Evolutionary conservation across 1,140 invertebrate genomes (phyloP), one percentile per base, ranked within the genome.

Genomic region (Chionoecetes opilio): DNA sequence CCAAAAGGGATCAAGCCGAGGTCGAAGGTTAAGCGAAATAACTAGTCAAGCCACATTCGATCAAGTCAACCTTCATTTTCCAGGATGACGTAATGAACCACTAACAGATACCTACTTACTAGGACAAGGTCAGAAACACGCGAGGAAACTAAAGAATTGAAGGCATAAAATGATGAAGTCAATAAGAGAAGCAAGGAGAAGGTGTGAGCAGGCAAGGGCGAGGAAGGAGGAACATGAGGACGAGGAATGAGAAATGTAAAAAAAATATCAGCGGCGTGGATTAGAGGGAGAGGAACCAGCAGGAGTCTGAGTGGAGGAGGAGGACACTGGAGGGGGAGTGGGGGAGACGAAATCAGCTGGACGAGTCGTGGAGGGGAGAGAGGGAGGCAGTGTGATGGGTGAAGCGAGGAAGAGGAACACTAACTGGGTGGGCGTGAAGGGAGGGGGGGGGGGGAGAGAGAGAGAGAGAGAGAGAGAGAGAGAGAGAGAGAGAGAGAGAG

Each of bases 401-500:
- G 89, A 53, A 26, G 26, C 21, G 37, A 32, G 26, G 41, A 53
- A 53, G 31, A 32, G 21, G 35, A 91, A 91, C 32, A 87, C 37
- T 32, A 87, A 38, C 37, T 37, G 85, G 37, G 85, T 37, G 37
- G 46, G 37, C 32, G 31, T 86, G 37, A n/a, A 38, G 37, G 85
- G 21, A 38, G n/a, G 34, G 6, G 17, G 37, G 34, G 37, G 2
- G 0, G 1, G 2, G 37, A 32, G n/a, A 26, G 37, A 29, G 34
- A 32, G 37, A 6, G n/a, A 26, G 26, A 26, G 37, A 37, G 37
- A 89, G 32, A 38, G 87, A 89, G 87, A 89, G 87, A 89, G 87
- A 89, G 87, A 89, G 87, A 89, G 87, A 89, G 87, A 89, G 87
- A 89, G 87, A 89, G 87, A 89, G 87, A 89, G 87, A 89, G 87